These are phyloP conservation scores for Venturia canescens DNA, from an alignment of 1,140 invertebrate species.

Conservation along the genomic window DNA sequence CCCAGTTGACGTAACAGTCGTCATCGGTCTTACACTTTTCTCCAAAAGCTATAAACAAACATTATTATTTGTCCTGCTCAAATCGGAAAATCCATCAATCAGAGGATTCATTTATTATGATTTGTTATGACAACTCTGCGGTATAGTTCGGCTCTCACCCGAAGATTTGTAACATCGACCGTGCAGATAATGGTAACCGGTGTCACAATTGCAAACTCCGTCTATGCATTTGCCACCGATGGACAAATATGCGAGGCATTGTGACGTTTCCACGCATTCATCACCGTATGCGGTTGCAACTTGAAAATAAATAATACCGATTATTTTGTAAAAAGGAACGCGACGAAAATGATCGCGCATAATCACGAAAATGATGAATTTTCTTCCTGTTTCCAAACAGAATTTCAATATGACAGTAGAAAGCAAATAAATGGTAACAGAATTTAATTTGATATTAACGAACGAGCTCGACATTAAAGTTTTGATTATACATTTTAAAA, in stretches of 20 bases:
- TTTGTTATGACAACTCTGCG: background rate
- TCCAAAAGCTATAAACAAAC: constrained; percentile 50
- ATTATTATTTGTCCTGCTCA: background rate
- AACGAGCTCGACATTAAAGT: background rate
- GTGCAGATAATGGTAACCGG: constrained; percentile 60
- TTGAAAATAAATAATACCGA: constrained; percentile 10
- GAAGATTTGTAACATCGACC: constrained; percentile 57
- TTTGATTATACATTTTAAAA: background rate
- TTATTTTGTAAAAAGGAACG: background rate
- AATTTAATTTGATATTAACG: no score
- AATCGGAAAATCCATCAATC: background rate
- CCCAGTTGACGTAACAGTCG: constrained; percentile 62
- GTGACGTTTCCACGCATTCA: constrained; percentile 53
- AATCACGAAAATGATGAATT: no score
- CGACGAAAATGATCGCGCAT: no score
- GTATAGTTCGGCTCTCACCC: constrained; percentile 46
- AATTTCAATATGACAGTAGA: no score
- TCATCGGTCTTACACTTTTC: constrained; percentile 54
- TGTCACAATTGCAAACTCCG: constrained; percentile 49
- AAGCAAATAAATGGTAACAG: no score
- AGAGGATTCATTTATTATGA: background rate
- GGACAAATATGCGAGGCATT: constrained; percentile 58
- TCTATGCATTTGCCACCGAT: constrained; percentile 55
- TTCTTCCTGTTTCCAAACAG: no score
- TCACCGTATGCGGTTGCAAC: constrained; percentile 50